These are phyloP conservation scores for Chloroclysta siterata DNA, from an alignment of 2,888 invertebrate genomes.

Conservation along the genomic window DNA sequence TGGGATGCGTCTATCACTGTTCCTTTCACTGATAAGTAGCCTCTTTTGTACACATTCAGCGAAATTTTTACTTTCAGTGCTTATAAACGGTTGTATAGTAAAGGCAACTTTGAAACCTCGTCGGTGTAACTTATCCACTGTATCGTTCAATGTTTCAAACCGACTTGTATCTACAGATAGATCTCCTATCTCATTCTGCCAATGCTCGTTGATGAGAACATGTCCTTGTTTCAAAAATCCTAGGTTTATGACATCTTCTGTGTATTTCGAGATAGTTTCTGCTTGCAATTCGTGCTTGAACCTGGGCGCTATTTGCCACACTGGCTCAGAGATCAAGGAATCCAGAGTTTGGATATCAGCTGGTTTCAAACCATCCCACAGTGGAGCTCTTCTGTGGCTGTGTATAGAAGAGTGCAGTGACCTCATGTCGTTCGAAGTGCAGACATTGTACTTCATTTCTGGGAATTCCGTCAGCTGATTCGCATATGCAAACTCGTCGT, in stretches of 20 bases:
- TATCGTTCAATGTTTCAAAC: conserved; percentile 91
- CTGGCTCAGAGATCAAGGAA: conserved; percentile 91
- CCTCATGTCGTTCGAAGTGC: conserved; percentile 91
- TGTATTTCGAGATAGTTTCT: conserved; percentile 91
- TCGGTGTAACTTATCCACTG: conserved; percentile 91
- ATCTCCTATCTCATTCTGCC: conserved; percentile 94
- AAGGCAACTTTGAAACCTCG: conserved; percentile 94
- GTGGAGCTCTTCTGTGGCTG: conserved; percentile 86
- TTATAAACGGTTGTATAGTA: conserved; percentile 95
- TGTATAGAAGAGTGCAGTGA: conserved; percentile 91
- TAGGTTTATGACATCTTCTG: conserved; percentile 91
- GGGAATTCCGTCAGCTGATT: conserved; percentile 88
- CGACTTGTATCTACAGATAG: conserved; percentile 91
- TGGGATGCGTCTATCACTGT: conserved; percentile 91
- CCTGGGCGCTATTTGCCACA: conserved; percentile 93
- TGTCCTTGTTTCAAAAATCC: conserved; percentile 92
- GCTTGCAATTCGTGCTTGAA: conserved; percentile 88
- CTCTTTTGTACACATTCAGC: conserved; percentile 90
- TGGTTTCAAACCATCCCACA: conserved; percentile 93
- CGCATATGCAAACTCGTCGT: conserved; percentile 92
- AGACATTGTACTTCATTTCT: conserved; percentile 93
- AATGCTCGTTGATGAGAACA: conserved; percentile 91
- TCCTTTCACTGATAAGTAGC: conserved; percentile 91
- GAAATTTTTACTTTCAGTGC: conserved; percentile 93
- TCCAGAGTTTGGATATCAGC: conserved; percentile 90